Evolutionary conservation across 2,797 vertebrate genomes (phyloP).

Genomic region (Petrocephalus schoutedeni): DNA sequence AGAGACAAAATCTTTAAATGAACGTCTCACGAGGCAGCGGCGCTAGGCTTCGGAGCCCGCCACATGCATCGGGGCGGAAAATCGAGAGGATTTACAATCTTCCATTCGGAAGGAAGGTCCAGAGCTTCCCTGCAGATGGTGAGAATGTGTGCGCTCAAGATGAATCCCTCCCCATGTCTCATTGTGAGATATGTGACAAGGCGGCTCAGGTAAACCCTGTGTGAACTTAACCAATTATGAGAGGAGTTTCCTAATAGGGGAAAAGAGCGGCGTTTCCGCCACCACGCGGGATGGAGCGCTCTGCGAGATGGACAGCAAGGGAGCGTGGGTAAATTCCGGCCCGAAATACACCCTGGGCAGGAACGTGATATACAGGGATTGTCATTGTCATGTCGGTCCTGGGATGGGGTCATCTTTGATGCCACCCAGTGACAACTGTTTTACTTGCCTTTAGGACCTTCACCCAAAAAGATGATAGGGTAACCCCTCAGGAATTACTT

Average conservation of each 20-base stretch:
- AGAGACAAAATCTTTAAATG: conserved; percentile 56
- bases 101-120: conserved; percentile 27
- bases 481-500: background rate
- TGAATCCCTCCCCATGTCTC: background rate
- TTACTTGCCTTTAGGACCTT: background rate
- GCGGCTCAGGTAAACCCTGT: background rate
- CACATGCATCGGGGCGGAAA: conserved; percentile 36
- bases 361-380: background rate
- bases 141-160: background rate
- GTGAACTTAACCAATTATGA: background rate
- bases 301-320: background rate
- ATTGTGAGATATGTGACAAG: background rate
- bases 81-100: conserved; percentile 52
- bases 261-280: background rate
- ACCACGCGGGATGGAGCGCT: background rate
- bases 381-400: background rate
- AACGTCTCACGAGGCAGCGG: conserved; percentile 45
- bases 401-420: background rate
- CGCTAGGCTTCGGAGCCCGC: conserved; percentile 23
- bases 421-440: background rate
- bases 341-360: background rate
- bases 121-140: background rate
- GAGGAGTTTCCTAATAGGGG: background rate
- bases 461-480: background rate
- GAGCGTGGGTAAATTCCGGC: background rate